Percentiles rank a stretch among this genome's conserved stretches.
These are phyloP conservation scores for Apamea epomidion DNA, from an alignment of 2,888 invertebrate genomes.

Conservation along the genomic window DNA sequence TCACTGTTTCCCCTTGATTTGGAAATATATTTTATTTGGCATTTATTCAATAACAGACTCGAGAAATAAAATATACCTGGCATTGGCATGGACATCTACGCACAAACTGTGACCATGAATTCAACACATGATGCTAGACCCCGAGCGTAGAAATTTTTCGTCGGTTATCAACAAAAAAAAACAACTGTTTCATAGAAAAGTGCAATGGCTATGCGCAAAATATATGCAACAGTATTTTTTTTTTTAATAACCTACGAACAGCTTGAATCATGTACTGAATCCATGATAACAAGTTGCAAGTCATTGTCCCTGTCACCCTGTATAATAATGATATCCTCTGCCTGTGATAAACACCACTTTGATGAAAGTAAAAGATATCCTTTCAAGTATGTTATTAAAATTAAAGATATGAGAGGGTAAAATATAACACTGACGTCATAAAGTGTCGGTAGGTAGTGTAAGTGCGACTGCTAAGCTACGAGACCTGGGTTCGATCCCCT, in stretches of 20 bases:
- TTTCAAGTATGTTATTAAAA: not conserved
- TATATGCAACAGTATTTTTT: too few species aligned
- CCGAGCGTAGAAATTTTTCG: not conserved
- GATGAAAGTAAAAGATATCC: not conserved
- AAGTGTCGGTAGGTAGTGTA: not conserved
- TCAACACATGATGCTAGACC: not conserved
- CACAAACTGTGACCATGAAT: too few species aligned
- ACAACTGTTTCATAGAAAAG: too few species aligned
- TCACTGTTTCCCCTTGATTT: not conserved
- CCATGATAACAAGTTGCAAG: too few species aligned
- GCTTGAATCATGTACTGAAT: too few species aligned
- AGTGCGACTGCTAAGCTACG: not conserved
- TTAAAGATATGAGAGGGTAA: not conserved
- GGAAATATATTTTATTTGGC: not conserved
- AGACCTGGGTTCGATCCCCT: not conserved
- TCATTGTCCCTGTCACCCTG: too few species aligned
- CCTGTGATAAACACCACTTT: not conserved
- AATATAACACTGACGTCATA: constrained; percentile 2
- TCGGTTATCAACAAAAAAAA: too few species aligned
- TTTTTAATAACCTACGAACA: too few species aligned
- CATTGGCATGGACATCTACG: too few species aligned
- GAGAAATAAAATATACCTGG: not conserved
- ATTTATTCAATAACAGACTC: not conserved
- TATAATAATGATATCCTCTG: not conserved
- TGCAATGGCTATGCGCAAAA: not conserved